These are phyloP conservation scores for Calidris pugnax DNA, from an alignment of 2,113 vertebrate species.

Conservation along the genomic window DNA sequence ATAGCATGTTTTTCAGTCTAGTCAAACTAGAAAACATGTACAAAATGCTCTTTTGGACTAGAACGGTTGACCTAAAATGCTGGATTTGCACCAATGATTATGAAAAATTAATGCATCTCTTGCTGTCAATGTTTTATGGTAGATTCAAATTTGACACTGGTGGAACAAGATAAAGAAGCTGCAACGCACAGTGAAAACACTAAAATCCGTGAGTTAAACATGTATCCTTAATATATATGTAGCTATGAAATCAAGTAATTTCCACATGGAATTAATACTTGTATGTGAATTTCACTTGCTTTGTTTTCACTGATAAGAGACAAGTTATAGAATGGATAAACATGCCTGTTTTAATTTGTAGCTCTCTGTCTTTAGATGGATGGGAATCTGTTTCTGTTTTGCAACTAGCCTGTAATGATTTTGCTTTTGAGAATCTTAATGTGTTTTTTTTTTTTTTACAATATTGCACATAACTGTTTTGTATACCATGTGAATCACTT, in stretches of 20 bases:
- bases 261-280: background rate
- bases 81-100: background rate
- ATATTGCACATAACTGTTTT: background rate
- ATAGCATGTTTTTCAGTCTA: background rate
- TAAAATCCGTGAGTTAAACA: constrained; percentile 71
- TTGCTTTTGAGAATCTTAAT: background rate
- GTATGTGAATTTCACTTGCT: background rate
- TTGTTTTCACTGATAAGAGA: background rate
- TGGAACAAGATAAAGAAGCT: constrained; percentile 71
- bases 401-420: background rate
- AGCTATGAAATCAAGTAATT: background rate
- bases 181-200: constrained; percentile 59
- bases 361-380: background rate
- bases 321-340: background rate
- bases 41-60: background rate
- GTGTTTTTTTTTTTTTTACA: background rate
- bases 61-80: background rate
- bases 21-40: background rate
- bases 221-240: constrained; percentile 8
- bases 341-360: background rate
- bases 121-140: background rate
- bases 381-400: background rate
- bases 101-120: background rate
- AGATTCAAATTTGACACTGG: constrained; percentile 69
- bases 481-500: background rate